Base-by-base conservation (phyloP, 2,888 invertebrate species). In the Pollenia labialis region DNA sequence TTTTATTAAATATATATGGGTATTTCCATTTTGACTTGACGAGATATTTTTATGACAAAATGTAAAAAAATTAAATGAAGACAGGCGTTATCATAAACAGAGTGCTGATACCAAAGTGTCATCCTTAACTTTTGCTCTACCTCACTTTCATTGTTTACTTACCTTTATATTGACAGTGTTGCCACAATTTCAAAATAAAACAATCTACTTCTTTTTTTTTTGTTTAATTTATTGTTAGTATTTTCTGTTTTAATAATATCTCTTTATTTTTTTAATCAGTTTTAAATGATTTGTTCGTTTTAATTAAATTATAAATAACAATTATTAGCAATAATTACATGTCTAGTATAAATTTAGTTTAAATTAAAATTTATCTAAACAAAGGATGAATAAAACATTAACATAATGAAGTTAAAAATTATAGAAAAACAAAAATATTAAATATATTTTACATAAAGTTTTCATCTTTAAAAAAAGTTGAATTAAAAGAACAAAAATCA, bases 271-370 rank as follows among this genome's bases (percentile, higher is more conserved):
- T 89, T 90, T 86, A 88, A 88, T 89, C 88, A 86, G 89, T 89
- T 88, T 88, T 81, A 88, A 89, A 87, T 89, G 87, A 85, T 83
- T 88, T 87, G 83, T 84, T 79, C 86, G 40, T 74, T 88, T 89
- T 87, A 88, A 83, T 90, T 90, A 89, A 90, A 88, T 89, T 90
- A 85, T 75, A 82, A 87, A 88, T 91, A 91, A 91, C 92, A 91
- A 91, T 91, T 92, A 91, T 90, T 82, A 81, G 71, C 72, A 16
- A 72, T 80, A 80, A 85, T 83, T 85, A 86, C 80, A 86, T 40
- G 79, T 80, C 83, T 83, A 80, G 71, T 69, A 83, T 83, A 83
- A 82, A 82, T 86, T 86, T 82, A 80, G 44, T 86, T 83, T 74
- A 85, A 85, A 77, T 69, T 76, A 84, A 88, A 88, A 74, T 81